phyloP scores from a whole-genome alignment of 92 coral and sea anemone species.

The Siderastrea siderea region DNA sequence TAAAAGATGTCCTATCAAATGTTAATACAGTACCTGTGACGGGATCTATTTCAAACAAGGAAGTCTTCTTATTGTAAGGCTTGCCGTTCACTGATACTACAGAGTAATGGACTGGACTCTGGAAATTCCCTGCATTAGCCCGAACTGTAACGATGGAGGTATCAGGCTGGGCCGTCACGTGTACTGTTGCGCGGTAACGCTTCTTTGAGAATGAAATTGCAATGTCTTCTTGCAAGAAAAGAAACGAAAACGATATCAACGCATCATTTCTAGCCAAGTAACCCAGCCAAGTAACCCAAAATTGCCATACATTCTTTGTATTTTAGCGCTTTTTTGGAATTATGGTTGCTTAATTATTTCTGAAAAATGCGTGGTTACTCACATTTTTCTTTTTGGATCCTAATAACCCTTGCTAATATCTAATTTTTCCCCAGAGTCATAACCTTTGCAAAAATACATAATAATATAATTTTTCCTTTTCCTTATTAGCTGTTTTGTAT shows the following conservation, averaged over 20 bases:
- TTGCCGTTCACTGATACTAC: slow-evolving; percentile 68
- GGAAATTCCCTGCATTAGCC: slow-evolving; percentile 66
- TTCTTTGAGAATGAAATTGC: slow-evolving; percentile 69
- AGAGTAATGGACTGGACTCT: slow-evolving; percentile 61
- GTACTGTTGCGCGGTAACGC: slow-evolving; percentile 70
- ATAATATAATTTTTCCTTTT: no score
- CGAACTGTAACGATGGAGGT: slow-evolving; percentile 67
- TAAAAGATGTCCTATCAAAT: no score
- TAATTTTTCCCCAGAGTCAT: no score
- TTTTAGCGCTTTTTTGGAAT: no score
- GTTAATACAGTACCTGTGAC: slow-evolving; percentile 44
- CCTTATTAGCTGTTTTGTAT: no score
- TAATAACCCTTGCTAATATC: no score
- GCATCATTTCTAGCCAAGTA: not conserved
- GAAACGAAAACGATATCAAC: not conserved
- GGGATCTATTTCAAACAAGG: slow-evolving; percentile 62
- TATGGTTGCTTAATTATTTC: no score
- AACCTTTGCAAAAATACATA: no score
- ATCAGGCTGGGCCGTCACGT: slow-evolving; percentile 54
- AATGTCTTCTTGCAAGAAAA: slow-evolving; percentile 25
- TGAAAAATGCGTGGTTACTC: no score
- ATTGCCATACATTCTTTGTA: no score
- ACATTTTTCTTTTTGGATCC: no score
- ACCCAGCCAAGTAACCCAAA: no score
- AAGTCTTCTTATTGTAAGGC: slow-evolving; percentile 23